A percentile compares a stretch with the other conserved stretches of the same genome.
Evolutionary conservation across 2,113 vertebrate species (phyloP).

Genomic region (Microtus pennsylvanicus): DNA sequence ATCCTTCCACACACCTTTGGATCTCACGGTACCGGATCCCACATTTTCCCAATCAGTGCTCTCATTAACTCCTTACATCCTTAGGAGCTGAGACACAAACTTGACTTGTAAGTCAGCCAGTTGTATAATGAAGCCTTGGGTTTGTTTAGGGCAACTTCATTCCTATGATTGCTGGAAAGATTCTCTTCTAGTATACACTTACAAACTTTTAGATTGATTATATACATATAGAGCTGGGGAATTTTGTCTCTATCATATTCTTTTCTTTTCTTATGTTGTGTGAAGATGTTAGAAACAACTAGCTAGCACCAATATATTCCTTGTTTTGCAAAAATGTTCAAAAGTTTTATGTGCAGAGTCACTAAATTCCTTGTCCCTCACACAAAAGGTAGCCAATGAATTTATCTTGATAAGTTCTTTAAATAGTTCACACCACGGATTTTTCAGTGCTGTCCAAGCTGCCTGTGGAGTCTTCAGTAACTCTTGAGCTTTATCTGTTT

Average conservation of each 20-base stretch:
- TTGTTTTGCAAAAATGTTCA: not conserved
- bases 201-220: not conserved
- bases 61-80: not conserved
- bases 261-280: not conserved
- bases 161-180: not conserved
- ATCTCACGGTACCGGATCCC: too few species aligned
- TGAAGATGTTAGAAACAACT: not conserved
- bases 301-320: not conserved
- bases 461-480: not conserved
- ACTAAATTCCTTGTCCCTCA: not conserved
- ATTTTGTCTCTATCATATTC: not conserved
- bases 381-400: not conserved
- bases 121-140: not conserved
- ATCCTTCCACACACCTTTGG: not conserved
- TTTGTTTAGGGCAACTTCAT: not conserved
- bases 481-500: not conserved
- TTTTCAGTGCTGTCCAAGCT: too few species aligned
- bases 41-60: not conserved
- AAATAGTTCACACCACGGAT: not conserved
- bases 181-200: too few species aligned
- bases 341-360: not conserved
- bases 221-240: not conserved
- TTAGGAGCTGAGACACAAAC: not conserved
- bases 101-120: not conserved
- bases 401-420: not conserved